Evolutionary conservation across 2,888 invertebrate species (phyloP).

Genomic region (Eledone cirrhosa): DNA sequence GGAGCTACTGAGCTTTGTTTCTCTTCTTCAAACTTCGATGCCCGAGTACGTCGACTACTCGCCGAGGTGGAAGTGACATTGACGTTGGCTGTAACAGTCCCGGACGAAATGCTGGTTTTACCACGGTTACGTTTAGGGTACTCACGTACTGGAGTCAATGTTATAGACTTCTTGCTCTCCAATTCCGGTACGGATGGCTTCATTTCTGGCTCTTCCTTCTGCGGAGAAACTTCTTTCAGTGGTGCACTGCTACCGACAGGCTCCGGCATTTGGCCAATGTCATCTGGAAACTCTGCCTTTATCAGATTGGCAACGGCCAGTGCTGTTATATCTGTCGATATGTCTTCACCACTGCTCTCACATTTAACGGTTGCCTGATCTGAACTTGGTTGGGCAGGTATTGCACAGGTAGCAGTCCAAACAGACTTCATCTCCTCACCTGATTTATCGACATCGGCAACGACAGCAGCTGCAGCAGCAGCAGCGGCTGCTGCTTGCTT

Average conservation of each 20-base stretch:
- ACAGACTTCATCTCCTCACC: slow-evolving; percentile 4
- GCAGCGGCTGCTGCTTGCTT: slow-evolving; percentile 1
- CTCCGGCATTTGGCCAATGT: neutral
- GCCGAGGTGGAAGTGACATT: neutral
- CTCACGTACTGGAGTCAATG: neutral
- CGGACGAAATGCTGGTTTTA: slow-evolving; percentile 5
- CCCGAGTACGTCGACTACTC: slow-evolving; percentile 16
- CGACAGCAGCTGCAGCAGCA: neutral
- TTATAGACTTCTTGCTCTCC: slow-evolving; percentile 3
- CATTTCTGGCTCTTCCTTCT: neutral
- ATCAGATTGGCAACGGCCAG: slow-evolving; percentile 22
- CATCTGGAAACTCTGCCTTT: slow-evolving; percentile 24
- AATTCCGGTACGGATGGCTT: slow-evolving; percentile 7
- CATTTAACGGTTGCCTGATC: neutral
- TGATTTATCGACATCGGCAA: neutral
- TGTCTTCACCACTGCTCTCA: neutral
- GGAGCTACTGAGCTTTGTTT: slow-evolving; percentile 3
- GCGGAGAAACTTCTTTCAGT: neutral
- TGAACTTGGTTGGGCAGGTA: neutral
- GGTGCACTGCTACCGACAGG: neutral
- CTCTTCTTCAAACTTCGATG: slow-evolving; percentile 19
- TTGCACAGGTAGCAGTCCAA: slow-evolving; percentile 19
- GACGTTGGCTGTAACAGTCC: neutral
- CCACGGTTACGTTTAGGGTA: slow-evolving; percentile 23
- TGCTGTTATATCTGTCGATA: neutral